Conservation (phyloP, 2,113 vertebrate species). For the Mola mola region DNA sequence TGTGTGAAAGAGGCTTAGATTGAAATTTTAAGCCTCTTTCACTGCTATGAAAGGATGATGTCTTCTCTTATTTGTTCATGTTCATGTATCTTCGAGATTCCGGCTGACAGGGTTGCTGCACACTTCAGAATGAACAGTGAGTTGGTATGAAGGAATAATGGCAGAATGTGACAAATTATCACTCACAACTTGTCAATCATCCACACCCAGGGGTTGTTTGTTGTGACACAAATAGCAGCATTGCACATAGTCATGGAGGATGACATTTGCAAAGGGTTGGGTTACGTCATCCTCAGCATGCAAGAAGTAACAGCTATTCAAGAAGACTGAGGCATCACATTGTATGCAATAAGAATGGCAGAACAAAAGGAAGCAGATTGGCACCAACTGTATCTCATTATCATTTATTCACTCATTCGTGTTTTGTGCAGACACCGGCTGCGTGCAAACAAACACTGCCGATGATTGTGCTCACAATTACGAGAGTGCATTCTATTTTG, state of each 20-base stretch:
- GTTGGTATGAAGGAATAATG: conserved; percentile 54
- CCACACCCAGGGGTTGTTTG: conserved; percentile 63
- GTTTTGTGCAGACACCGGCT: conserved; percentile 5
- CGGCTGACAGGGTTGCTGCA: conserved; percentile 26
- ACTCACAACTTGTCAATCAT: conserved; percentile 70
- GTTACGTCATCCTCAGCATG: conserved; percentile 24
- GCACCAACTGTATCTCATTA: conserved; percentile 47
- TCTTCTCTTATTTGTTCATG: conserved; percentile 43
- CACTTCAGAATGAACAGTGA: conserved; percentile 35
- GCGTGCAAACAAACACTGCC: conserved; percentile 30
- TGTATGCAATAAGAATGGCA: conserved; percentile 13
- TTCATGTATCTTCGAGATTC: conserved; percentile 49
- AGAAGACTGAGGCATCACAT: conserved; percentile 6
- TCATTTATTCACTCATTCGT: conserved; percentile 40
- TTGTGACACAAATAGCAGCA: conserved; percentile 69
- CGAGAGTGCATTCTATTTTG: conserved; percentile 20
- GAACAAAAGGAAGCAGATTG: conserved; percentile 27
- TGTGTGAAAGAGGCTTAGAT: conserved; percentile 7
- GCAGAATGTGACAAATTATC: conserved; percentile 68
- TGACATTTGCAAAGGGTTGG: conserved; percentile 65
- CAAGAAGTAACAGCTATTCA: conserved; percentile 21
- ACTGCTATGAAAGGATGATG: conserved; percentile 15
- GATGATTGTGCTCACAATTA: conserved; percentile 32
- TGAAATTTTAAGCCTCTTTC: conserved; percentile 49
- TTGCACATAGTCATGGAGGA: conserved; percentile 48